These are phyloP conservation scores for Iphiclides podalirius DNA, from an alignment of 2,888 invertebrate genomes.

Conservation along the genomic window DNA sequence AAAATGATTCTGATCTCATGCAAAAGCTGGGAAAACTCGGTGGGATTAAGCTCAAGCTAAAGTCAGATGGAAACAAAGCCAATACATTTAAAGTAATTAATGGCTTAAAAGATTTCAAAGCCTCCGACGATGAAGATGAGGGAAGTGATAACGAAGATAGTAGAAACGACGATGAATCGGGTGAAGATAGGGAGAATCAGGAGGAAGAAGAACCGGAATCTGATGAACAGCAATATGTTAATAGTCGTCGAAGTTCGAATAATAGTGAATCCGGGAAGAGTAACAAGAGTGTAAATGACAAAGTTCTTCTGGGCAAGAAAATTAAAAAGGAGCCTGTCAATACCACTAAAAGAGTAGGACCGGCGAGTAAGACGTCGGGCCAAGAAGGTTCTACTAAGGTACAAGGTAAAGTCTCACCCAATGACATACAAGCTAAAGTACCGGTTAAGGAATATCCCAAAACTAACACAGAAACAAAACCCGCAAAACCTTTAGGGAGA, in stretches of 20 bases:
- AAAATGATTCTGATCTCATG: slow-evolving; percentile 47
- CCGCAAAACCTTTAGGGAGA: slow-evolving; percentile 43
- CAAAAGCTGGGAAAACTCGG: slow-evolving; percentile 66
- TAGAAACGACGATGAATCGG: slow-evolving; percentile 44
- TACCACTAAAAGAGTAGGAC: slow-evolving; percentile 26
- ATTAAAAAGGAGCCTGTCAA: slow-evolving; percentile 31
- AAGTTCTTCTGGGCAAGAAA: slow-evolving; percentile 28
- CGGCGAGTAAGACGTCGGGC: background rate
- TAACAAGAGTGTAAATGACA: slow-evolving; percentile 26
- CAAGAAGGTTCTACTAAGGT: slow-evolving; percentile 4
- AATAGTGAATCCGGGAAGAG: slow-evolving; percentile 31
- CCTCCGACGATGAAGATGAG: slow-evolving; percentile 64
- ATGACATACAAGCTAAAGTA: background rate
- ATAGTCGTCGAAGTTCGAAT: slow-evolving; percentile 36
- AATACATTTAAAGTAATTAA: slow-evolving; percentile 70
- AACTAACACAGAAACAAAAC: slow-evolving; percentile 36
- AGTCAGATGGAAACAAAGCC: slow-evolving; percentile 62
- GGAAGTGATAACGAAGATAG: slow-evolving; percentile 52
- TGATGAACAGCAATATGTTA: slow-evolving; percentile 39
- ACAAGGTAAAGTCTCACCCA: background rate
- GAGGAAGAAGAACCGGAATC: slow-evolving; percentile 24
- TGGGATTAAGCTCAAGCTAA: slow-evolving; percentile 70
- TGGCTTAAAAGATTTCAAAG: slow-evolving; percentile 66
- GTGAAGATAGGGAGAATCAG: slow-evolving; percentile 31
- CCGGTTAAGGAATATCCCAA: background rate